A percentile compares a stretch with the other conserved stretches of the same genome.
Evolutionary conservation across 2,797 vertebrate species (phyloP).

Genomic region (Lagocephalus sceleratus): DNA sequence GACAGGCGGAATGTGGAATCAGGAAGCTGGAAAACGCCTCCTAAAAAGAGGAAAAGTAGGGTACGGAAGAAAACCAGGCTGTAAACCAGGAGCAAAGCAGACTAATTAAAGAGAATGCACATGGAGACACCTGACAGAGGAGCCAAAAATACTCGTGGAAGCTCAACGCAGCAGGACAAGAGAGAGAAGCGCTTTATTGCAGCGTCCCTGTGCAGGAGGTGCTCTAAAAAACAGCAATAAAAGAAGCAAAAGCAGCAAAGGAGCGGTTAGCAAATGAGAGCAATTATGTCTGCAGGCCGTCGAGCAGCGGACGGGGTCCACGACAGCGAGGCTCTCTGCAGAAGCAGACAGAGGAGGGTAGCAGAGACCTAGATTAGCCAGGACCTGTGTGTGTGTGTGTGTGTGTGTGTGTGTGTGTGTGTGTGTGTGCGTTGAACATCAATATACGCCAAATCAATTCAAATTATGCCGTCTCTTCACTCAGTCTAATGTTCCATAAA

Average conservation of each 20-base stretch:
- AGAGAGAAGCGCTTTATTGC: constrained; percentile 19
- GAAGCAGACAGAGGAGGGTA: neutral
- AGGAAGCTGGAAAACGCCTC: neutral
- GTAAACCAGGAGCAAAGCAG: constrained; percentile 33
- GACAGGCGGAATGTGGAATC: too few relatives aligned
- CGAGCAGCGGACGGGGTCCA: constrained; percentile 47
- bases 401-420: constrained; percentile 1
- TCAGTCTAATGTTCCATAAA: constrained; percentile 73
- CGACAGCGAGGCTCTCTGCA: too few relatives aligned
- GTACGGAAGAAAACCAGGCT: constrained; percentile 15
- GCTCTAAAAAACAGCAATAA: neutral
- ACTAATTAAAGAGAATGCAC: constrained; percentile 55
- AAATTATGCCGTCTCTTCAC: constrained; percentile 69
- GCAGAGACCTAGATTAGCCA: constrained; percentile 51
- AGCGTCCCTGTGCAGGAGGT: too few relatives aligned
- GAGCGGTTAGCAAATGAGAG: constrained; percentile 72
- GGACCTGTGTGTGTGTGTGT: constrained; percentile 20
- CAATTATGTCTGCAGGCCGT: constrained; percentile 66
- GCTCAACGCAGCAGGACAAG: constrained; percentile 32
- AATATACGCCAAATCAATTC: constrained; percentile 61
- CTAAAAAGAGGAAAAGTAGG: too few relatives aligned
- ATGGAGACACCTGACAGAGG: constrained; percentile 41
- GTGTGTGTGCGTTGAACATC: constrained; percentile 28
- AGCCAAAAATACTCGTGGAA: constrained; percentile 28
- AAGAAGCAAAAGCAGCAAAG: constrained; percentile 60